Evolutionary conservation across 2,113 vertebrate genomes (phyloP).

Genomic region (Pteronura brasiliensis): DNA sequence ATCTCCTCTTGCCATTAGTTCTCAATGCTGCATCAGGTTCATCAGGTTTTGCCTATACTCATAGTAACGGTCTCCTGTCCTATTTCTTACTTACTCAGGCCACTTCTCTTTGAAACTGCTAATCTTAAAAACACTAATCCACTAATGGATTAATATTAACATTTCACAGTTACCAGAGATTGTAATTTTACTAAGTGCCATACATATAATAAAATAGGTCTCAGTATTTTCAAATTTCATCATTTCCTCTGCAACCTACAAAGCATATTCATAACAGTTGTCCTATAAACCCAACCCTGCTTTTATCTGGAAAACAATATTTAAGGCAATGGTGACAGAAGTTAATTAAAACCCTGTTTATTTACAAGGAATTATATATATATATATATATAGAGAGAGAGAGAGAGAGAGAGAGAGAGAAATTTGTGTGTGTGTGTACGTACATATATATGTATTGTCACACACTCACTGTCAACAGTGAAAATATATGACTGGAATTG

Average conservation of each 20-base stretch:
- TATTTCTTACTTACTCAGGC: background rate
- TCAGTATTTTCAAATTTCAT: background rate
- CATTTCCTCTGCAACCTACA: background rate
- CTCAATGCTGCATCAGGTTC: background rate
- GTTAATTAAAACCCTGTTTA: constrained; percentile 19
- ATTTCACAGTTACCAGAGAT: background rate
- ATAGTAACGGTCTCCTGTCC: background rate
- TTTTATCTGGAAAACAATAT: background rate
- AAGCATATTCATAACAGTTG: background rate
- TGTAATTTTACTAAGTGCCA: background rate
- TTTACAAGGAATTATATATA: background rate
- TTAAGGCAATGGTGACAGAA: background rate
- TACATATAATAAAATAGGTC: background rate
- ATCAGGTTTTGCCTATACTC: background rate
- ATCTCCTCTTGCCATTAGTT: background rate
- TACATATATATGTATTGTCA: background rate
- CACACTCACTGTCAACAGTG: background rate
- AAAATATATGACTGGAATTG: background rate
- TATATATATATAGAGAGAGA: too few species aligned
- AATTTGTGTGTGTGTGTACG: too few species aligned
- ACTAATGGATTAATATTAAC: background rate
- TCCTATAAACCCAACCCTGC: background rate
- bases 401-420: too few species aligned
- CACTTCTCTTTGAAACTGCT: background rate
- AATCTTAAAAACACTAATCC: background rate